Evolutionary conservation across 2,797 vertebrate species (phyloP).

Genomic region (Lepilemur ruficaudatus): DNA sequence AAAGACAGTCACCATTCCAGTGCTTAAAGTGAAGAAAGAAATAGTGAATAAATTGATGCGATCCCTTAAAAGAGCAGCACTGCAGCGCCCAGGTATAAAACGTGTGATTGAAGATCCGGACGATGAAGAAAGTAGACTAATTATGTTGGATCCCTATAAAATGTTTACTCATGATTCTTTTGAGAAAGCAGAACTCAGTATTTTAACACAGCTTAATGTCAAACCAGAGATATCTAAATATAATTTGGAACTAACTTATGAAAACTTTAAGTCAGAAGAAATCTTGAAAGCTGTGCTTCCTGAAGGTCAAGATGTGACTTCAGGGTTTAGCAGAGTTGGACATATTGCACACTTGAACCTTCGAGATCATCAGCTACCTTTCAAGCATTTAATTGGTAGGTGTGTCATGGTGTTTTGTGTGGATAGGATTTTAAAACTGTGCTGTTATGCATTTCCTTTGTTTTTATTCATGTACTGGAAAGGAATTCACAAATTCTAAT

Average conservation of each 20-base stretch:
- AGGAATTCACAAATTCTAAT: not conserved
- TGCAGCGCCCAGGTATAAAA: slow-evolving; percentile 91
- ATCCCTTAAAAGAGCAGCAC: slow-evolving; percentile 87
- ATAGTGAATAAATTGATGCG: slow-evolving; percentile 87
- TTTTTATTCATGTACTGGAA: not conserved
- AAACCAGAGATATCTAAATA: slow-evolving; percentile 85
- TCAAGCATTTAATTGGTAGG: slow-evolving; percentile 95
- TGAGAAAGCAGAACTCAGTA: slow-evolving; percentile 85
- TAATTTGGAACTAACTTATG: slow-evolving; percentile 90
- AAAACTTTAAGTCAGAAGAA: slow-evolving; percentile 95
- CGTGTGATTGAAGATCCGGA: slow-evolving; percentile 89
- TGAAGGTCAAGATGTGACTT: slow-evolving; percentile 93
- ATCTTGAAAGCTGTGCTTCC: slow-evolving; percentile 95
- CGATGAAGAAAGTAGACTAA: slow-evolving; percentile 85
- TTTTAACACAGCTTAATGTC: slow-evolving; percentile 86
- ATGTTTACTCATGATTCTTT: slow-evolving; percentile 85
- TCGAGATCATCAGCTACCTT: slow-evolving; percentile 95
- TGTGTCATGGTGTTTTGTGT: not conserved
- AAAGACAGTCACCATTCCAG: slow-evolving; percentile 90
- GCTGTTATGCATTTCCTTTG: too few relatives aligned
- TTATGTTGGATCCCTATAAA: slow-evolving; percentile 92
- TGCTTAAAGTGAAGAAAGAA: slow-evolving; percentile 89
- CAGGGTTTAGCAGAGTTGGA: slow-evolving; percentile 95
- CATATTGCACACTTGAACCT: slow-evolving; percentile 98
- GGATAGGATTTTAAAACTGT: too few relatives aligned